Evolutionary conservation across 2,113 vertebrate genomes (phyloP).

Genomic region (Oplegnathus fasciatus): DNA sequence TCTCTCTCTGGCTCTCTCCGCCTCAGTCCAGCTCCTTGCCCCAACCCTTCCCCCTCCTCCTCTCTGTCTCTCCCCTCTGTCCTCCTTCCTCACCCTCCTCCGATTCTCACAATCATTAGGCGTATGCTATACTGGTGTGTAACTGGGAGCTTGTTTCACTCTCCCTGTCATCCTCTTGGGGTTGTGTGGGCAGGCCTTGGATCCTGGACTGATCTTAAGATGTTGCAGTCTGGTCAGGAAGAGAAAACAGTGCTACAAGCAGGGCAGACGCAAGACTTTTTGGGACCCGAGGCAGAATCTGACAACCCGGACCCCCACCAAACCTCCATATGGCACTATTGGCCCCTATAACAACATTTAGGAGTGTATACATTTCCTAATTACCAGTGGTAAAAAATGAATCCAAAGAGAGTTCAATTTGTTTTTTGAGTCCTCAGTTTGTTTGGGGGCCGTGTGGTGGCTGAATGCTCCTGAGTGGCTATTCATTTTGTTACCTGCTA

Average conservation of each 20-base stretch:
- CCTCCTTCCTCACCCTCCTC: constrained; percentile 51
- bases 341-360: background rate
- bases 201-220: constrained; percentile 58
- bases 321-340: background rate
- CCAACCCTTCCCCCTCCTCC: background rate
- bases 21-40: constrained; percentile 27
- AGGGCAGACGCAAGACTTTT: constrained; percentile 11
- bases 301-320: background rate
- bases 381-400: background rate
- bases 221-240: constrained; percentile 44
- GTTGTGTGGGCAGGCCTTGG: constrained; percentile 60
- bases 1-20: constrained; percentile 54
- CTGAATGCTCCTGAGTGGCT: background rate
- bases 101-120: constrained; percentile 76
- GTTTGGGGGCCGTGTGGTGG: background rate
- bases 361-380: background rate
- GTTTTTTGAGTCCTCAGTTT: background rate
- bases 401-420: background rate
- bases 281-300: background rate
- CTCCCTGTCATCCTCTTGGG: constrained; percentile 69
- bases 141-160: constrained; percentile 57
- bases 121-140: constrained; percentile 52
- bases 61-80: constrained; percentile 15
- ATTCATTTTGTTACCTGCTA: background rate
- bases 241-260: constrained; percentile 46